Conservation (phyloP, 2,888 invertebrate genomes). For the Cerceris ruficornis region DNA sequence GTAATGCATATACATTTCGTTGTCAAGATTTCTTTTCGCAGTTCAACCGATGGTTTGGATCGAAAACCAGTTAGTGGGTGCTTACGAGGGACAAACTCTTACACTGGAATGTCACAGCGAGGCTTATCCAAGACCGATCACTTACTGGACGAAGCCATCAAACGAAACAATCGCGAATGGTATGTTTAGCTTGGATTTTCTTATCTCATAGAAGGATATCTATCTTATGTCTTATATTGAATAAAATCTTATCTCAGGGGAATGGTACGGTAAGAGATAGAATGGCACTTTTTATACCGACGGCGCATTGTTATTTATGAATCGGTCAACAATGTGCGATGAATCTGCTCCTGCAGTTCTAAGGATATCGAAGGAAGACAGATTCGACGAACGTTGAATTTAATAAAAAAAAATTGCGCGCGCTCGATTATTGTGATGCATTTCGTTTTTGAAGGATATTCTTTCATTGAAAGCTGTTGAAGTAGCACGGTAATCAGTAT, state of each 20-base stretch:
- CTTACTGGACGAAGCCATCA: conserved; percentile 82
- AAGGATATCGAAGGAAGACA: neutral
- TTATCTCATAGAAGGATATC: neutral
- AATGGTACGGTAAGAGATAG: neutral
- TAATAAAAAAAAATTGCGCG: too few species aligned
- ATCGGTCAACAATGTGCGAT: neutral
- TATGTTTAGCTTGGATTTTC: conserved; percentile 34
- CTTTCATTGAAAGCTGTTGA: too few species aligned
- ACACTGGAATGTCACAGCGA: conserved; percentile 83
- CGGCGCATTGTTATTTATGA: neutral
- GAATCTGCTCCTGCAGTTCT: neutral
- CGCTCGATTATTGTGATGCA: too few species aligned
- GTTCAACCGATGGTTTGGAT: conserved; percentile 84
- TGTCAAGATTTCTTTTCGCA: conserved; percentile 61
- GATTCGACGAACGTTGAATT: too few species aligned
- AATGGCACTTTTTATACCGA: neutral
- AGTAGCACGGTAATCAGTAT: too few species aligned
- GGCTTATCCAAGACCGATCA: conserved; percentile 83
- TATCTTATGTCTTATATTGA: neutral
- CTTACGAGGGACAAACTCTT: conserved; percentile 82
- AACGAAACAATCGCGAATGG: conserved; percentile 74
- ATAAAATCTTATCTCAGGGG: neutral
- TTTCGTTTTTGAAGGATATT: too few species aligned
- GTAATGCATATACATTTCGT: neutral
- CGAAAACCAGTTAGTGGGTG: conserved; percentile 83